A percentile compares a stretch with the other conserved stretches of the same genome.
phyloP scores from a whole-genome alignment of 2,797 vertebrate species.

The Octomys mimax region DNA sequence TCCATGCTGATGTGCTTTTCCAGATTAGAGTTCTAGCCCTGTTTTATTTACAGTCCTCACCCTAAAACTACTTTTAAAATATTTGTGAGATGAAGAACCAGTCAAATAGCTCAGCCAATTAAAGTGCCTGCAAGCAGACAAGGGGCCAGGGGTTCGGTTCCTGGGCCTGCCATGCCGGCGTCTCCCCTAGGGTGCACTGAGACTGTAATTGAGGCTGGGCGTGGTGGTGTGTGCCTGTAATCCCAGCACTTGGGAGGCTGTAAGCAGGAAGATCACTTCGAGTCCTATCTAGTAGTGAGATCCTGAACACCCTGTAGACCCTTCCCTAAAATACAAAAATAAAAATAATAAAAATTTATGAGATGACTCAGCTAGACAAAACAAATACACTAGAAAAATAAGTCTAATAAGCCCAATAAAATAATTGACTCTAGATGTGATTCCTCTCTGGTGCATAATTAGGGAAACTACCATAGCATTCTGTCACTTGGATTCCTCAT shows the following conservation, averaged over 20 bases:
- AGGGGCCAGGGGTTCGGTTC: too few relatives aligned
- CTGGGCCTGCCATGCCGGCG: too few relatives aligned
- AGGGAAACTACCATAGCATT: not conserved
- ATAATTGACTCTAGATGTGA: not conserved
- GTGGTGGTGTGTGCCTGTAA: too few relatives aligned
- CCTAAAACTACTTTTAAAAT: not conserved
- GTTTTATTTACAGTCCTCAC: not conserved
- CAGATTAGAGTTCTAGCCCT: not conserved
- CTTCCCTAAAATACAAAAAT: too few relatives aligned
- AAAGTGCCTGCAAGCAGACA: too few relatives aligned
- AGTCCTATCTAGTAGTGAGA: too few relatives aligned
- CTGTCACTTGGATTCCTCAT: not conserved
- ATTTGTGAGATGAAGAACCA: not conserved
- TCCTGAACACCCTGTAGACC: too few relatives aligned
- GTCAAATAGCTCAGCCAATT: too few relatives aligned
- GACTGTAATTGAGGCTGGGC: too few relatives aligned
- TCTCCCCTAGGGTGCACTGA: too few relatives aligned
- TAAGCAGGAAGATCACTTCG: too few relatives aligned
- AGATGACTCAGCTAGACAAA: constrained; percentile 22
- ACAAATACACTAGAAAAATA: not conserved
- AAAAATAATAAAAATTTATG: not conserved
- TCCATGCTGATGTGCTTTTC: not conserved
- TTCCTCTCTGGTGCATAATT: not conserved
- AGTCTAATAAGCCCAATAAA: not conserved
- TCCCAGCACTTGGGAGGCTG: too few relatives aligned